Conservation (phyloP, 37 sponge, comb jelly and placozoan genomes). For the Aplysina aerophoba region DNA sequence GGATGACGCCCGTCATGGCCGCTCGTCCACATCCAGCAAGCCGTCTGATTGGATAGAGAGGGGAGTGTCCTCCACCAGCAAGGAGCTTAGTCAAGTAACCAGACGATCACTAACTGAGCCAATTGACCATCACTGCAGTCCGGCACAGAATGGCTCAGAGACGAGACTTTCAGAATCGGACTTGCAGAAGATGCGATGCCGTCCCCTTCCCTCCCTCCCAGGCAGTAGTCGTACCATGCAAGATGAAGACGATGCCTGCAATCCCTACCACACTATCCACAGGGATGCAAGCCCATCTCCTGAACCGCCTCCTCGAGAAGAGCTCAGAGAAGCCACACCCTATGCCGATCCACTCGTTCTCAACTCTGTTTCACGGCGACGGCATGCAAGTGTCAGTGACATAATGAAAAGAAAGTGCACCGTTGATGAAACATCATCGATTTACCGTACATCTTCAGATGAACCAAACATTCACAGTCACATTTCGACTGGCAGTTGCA, state of each 20-base stretch:
- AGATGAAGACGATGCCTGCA: background rate
- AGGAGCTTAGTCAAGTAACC: too few species aligned
- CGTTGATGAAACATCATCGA: background rate
- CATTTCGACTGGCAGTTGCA: background rate
- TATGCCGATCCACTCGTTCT: background rate
- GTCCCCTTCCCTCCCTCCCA: constrained; percentile 14
- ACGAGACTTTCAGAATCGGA: background rate
- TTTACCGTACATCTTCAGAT: constrained; percentile 25
- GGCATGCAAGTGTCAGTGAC: constrained; percentile 8
- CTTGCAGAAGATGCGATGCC: background rate
- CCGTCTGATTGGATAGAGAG: too few species aligned
- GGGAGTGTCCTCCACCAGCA: too few species aligned
- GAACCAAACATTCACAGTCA: background rate
- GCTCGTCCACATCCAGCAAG: too few species aligned
- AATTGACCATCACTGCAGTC: too few species aligned
- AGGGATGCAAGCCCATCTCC: background rate
- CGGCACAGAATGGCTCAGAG: too few species aligned
- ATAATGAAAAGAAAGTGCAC: background rate
- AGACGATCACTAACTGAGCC: too few species aligned
- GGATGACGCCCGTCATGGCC: too few species aligned
- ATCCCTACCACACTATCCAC: background rate
- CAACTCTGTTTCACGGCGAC: background rate
- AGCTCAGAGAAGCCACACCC: constrained; percentile 3
- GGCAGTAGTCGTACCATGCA: background rate
- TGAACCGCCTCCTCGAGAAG: background rate